These are phyloP conservation scores for Euschistus heros DNA, from an alignment of 1,140 invertebrate species.

Conservation along the genomic window DNA sequence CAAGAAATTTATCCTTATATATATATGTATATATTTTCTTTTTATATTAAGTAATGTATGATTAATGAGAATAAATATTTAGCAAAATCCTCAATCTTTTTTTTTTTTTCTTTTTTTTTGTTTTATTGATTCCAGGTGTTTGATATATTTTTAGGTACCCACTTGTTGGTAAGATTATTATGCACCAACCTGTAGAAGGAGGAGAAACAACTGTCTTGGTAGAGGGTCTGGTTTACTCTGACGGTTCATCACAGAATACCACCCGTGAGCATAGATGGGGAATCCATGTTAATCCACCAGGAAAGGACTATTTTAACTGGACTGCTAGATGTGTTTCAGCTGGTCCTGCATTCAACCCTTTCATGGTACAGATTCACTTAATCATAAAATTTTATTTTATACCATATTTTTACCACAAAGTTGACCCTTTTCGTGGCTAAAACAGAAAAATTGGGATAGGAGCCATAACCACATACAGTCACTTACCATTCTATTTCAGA, in stretches of 20 bases:
- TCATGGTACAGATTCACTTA: conserved; percentile 42
- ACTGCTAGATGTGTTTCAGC: conserved; percentile 69
- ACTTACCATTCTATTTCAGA: too few species aligned
- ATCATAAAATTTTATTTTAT: too few species aligned
- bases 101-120: too few species aligned
- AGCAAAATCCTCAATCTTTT: too few species aligned
- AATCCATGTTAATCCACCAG: conserved; percentile 48
- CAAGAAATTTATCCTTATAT: neutral
- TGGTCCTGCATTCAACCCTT: conserved; percentile 70
- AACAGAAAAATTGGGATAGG: too few species aligned
- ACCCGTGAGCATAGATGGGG: conserved; percentile 48
- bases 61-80: neutral
- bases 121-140: too few species aligned
- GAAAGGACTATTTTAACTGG: conserved; percentile 88
- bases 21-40: neutral
- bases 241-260: conserved; percentile 69
- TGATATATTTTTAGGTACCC: conserved; percentile 51
- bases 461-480: too few species aligned
- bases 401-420: too few species aligned
- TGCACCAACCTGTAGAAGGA: conserved; percentile 69
- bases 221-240: conserved; percentile 64
- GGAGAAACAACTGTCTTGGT: conserved; percentile 68
- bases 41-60: neutral
- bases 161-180: conserved; percentile 71
- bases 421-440: too few species aligned